Evolutionary conservation across 2,888 invertebrate genomes (phyloP).

Genomic region (Xanthia togata): DNA sequence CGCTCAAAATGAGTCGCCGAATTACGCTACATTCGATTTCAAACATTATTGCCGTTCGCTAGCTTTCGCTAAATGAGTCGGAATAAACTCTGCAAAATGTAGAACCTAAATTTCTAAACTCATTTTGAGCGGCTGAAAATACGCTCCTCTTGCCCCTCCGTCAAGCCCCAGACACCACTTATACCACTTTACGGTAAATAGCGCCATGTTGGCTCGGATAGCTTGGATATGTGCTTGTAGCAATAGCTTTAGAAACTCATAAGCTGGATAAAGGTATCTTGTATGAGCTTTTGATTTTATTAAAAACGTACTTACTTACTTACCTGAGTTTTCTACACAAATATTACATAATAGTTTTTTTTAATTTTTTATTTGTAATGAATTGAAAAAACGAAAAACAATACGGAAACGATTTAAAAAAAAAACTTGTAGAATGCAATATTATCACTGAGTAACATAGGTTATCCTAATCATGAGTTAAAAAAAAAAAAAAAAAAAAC

Average conservation of each 20-base stretch:
- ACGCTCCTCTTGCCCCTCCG: neutral
- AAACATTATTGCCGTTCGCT: neutral
- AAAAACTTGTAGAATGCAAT: no score
- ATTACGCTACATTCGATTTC: neutral
- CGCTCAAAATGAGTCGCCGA: neutral
- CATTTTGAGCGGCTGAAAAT: slow-evolving; percentile 21
- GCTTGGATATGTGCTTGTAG: slow-evolving; percentile 63
- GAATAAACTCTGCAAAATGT: neutral
- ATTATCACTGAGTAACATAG: no score
- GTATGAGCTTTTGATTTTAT: slow-evolving; percentile 49
- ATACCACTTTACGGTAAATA: slow-evolving; percentile 77
- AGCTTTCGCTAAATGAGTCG: neutral
- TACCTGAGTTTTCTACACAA: neutral
- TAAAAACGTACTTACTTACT: slow-evolving; percentile 23
- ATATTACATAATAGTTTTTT: no score
- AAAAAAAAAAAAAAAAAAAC: no score
- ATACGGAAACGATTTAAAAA: no score
- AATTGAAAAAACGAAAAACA: no score
- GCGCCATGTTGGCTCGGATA: slow-evolving; percentile 71
- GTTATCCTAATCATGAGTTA: no score
- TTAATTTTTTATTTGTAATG: no score
- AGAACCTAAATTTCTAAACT: neutral
- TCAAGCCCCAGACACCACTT: slow-evolving; percentile 75
- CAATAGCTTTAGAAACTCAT: slow-evolving; percentile 29
- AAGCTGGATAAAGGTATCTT: slow-evolving; percentile 55